phyloP scores from a whole-genome alignment of 2,113 vertebrate species.

The Syrmaticus mikado region DNA sequence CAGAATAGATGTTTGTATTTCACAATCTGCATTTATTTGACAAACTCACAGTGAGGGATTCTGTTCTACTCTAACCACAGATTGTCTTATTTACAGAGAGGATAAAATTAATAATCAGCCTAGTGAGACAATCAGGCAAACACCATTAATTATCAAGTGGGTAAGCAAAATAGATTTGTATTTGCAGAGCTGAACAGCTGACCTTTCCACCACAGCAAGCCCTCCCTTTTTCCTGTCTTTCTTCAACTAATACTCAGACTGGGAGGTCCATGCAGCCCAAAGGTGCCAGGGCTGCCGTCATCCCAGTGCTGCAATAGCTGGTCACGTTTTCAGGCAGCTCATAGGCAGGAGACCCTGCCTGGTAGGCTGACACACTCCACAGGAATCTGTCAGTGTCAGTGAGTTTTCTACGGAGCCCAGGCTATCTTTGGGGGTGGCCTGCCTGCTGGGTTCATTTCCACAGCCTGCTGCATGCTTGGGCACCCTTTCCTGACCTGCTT shows the following conservation, averaged over 20 bases:
- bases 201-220: not conserved
- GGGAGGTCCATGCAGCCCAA: not conserved
- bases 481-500: not conserved
- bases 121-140: constrained; percentile 9
- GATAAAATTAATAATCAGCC: constrained; percentile 33
- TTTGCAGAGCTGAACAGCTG: not conserved
- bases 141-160: constrained; percentile 18
- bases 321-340: not conserved
- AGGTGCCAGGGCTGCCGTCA: not conserved
- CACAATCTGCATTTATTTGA: not conserved
- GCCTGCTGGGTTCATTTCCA: not conserved
- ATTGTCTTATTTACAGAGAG: constrained; percentile 1
- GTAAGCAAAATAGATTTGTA: constrained; percentile 30
- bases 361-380: not conserved
- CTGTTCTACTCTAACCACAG: constrained; percentile 6
- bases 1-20: constrained; percentile 35
- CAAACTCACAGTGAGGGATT: not conserved
- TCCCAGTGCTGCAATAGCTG: not conserved
- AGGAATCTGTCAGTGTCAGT: not conserved
- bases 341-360: not conserved
- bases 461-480: not conserved
- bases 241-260: not conserved
- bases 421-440: not conserved
- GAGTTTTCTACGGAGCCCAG: not conserved
- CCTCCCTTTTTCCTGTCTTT: not conserved